These are phyloP conservation scores for Sorex fumeus DNA, from an alignment of 2,113 vertebrate species.

Conservation along the genomic window DNA sequence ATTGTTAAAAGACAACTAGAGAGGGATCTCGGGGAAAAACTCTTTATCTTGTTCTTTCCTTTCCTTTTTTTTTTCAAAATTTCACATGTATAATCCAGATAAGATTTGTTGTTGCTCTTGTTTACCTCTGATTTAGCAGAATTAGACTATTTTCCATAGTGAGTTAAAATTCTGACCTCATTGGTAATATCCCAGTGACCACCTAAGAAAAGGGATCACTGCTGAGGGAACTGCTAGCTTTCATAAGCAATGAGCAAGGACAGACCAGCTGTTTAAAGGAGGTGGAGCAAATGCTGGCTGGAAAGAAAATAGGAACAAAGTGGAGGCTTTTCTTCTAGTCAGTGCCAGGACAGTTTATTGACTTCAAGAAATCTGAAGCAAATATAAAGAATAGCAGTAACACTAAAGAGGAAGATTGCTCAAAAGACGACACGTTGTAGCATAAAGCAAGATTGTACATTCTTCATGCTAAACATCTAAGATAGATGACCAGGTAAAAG, in stretches of 20 bases:
- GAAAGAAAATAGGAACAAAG: conserved; percentile 1
- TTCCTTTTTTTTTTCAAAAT: conserved; percentile 28
- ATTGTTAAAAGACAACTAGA: conserved; percentile 35
- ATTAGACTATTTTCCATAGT: neutral
- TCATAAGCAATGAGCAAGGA: conserved; percentile 43
- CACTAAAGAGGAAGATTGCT: neutral
- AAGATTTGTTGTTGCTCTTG: neutral
- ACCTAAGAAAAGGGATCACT: conserved; percentile 46
- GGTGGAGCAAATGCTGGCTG: neutral
- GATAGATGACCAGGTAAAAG: neutral
- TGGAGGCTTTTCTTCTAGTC: neutral
- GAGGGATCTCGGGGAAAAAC: conserved; percentile 33
- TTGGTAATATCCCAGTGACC: neutral
- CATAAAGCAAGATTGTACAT: neutral
- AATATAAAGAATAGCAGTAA: conserved; percentile 45
- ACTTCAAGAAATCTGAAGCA: neutral
- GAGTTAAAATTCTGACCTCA: conserved; percentile 35
- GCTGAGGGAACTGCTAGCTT: conserved; percentile 39
- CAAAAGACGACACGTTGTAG: neutral
- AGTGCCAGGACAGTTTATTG: neutral
- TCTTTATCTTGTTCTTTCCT: conserved; percentile 33
- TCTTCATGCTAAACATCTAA: conserved; percentile 53
- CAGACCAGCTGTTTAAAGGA: neutral
- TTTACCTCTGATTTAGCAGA: neutral
- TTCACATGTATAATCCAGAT: conserved; percentile 27